phyloP scores from a whole-genome alignment of 2,888 invertebrate species.

The Euphydryas editha region DNA sequence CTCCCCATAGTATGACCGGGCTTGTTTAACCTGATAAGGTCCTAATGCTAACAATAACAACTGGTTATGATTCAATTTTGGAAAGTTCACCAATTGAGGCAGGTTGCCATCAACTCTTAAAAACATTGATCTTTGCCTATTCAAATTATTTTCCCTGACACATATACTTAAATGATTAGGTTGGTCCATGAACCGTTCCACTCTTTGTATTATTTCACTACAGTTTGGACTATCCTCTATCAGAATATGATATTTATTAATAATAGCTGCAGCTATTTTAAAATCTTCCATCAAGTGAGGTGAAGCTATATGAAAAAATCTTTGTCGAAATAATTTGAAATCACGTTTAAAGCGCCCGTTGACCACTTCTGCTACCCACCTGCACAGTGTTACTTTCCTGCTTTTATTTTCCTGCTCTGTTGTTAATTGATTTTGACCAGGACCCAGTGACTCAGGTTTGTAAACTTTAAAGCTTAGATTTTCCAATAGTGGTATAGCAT shows the following conservation, averaged over 20 bases:
- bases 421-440: background rate
- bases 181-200: background rate
- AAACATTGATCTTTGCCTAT: background rate
- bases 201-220: background rate
- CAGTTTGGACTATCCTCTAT: background rate
- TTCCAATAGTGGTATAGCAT: background rate
- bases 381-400: background rate
- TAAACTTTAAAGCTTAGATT: background rate
- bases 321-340: background rate
- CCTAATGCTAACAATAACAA: slow-evolving; percentile 2
- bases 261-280: background rate
- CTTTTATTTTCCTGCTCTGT: background rate
- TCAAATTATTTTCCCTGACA: background rate
- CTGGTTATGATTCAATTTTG: background rate
- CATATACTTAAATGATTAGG: background rate
- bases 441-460: background rate
- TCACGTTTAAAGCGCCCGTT: background rate
- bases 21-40: background rate
- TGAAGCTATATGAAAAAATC: background rate
- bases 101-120: background rate
- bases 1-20: background rate
- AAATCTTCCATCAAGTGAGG: background rate
- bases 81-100: background rate
- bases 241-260: background rate
- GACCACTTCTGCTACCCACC: background rate